Percentiles rank a stretch among this genome's conserved stretches.
phyloP scores from a whole-genome alignment of 1,140 invertebrate genomes.

The Antheraea mylitta region DNA sequence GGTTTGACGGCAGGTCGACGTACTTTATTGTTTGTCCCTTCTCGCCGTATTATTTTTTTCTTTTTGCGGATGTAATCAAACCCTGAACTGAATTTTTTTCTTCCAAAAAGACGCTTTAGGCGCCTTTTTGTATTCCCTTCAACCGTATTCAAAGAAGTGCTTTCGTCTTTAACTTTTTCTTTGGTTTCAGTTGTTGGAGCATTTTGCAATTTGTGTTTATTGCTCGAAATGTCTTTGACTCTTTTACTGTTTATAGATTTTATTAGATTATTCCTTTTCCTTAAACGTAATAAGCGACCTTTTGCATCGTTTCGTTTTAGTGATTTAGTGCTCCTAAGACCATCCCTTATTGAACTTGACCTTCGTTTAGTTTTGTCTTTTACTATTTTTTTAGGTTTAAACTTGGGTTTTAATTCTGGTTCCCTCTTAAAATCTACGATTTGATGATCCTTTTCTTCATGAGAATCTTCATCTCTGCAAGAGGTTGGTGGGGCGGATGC shows the following conservation, averaged over 20 bases:
- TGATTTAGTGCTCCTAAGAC: slow-evolving; percentile 79
- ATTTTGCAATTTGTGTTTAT: slow-evolving; percentile 64
- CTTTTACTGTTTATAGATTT: slow-evolving; percentile 75
- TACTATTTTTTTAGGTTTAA: slow-evolving; percentile 57
- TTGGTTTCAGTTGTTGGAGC: slow-evolving; percentile 56
- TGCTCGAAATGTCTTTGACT: slow-evolving; percentile 51
- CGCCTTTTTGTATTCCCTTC: slow-evolving; percentile 59
- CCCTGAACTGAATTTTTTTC: slow-evolving; percentile 80
- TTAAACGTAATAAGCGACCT: slow-evolving; percentile 76
- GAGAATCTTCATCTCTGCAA: slow-evolving; percentile 63
- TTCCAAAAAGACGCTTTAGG: slow-evolving; percentile 71
- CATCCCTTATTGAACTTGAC: slow-evolving; percentile 78
- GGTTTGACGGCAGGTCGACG: slow-evolving; percentile 75
- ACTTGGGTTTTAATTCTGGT: slow-evolving; percentile 55
- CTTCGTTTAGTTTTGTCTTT: slow-evolving; percentile 61
- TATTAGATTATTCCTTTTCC: slow-evolving; percentile 79
- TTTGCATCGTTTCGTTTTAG: slow-evolving; percentile 81
- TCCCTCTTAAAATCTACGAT: slow-evolving; percentile 54
- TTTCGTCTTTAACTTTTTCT: slow-evolving; percentile 56
- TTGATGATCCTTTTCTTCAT: slow-evolving; percentile 43
- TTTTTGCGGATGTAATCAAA: slow-evolving; percentile 95
- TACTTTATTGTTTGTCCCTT: slow-evolving; percentile 54
- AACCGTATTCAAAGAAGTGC: slow-evolving; percentile 35
- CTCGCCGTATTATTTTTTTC: slow-evolving; percentile 81
- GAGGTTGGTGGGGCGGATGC: slow-evolving; percentile 78